Evolutionary conservation across 2,113 vertebrate species (phyloP), one percentile per base, ranked within the genome.

Genomic region (Eclectus roratus): DNA sequence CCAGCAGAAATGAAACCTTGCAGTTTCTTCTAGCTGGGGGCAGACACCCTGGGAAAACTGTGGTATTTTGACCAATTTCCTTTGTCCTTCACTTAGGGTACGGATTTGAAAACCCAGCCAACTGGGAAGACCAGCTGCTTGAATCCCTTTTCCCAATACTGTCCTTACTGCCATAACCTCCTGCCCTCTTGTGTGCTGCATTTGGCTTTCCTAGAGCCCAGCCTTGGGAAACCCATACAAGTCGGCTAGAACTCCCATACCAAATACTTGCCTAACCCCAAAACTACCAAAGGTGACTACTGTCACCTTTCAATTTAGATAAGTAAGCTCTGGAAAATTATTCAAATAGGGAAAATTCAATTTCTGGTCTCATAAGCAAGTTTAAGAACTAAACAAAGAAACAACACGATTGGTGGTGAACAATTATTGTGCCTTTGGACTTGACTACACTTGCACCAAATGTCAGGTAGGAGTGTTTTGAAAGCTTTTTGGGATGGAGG

Each of bases 401-500:
- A 58, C 13, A 4, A 7, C 7, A 2, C 0, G 1, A 44, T 18
- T 6, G 31, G n/a, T 29, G 61, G 20, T 35, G 66, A 69, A 37
- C 53, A 63, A 49, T 81, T 85, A 23, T 43, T 11, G 8, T 87
- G 78, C 43, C 43, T 64, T 91, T 78, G 73, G 72, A 60, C 69
- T 49, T 20, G 69, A 9, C 50, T 78, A 21, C 0, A 0, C 33
- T 74, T 64, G 55, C 43, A 80, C 58, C 84, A 29, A 73, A 20
- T 84, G 87, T 58, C 33, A 39, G 47, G 49, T 79, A 85, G 85
- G 78, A 68, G 81, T 64, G 56, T 77, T 72, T 47, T 64, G 70
- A 35, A 89, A 95, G 80, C 52, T 83, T 91, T 20, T 41, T 60
- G 64, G 17, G 64, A 37, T 66, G 72, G 77, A 91, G 11, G 60